Base-by-base conservation (phyloP, 1,140 invertebrate species). In the Chironomus striatipennis region DNA sequence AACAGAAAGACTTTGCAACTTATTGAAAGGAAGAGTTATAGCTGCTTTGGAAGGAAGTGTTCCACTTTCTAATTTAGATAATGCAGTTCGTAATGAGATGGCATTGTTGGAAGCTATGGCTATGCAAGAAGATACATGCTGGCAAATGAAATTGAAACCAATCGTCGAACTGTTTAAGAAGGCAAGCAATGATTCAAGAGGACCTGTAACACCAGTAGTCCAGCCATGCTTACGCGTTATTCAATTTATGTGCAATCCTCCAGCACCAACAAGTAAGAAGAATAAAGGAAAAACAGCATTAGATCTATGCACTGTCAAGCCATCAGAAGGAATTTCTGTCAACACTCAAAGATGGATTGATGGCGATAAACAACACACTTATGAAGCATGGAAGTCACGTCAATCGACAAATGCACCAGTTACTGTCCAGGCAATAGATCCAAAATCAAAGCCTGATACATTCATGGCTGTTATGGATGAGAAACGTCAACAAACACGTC, bases 51-150 rank as follows among this genome's bases (percentile, higher is more conserved):
- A 88, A 78, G 91, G 91, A 12, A 76, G 79, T 1, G 80, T 82
- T 74, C 81, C 81, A 80, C 82, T 78, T n/a, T 87, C 89, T 7
- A 92, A 93, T 79, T 80, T 93, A 78, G 91, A 92, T 79, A 85
- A 91, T 76, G 87, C 93, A 74, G 87, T 94, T 75, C 83, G 95
- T 64, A 91, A 95, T 80, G 94, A 96, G 83, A 95, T 99, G 80
- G 88, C 94, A 5, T 81, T 99, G 2, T 83, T 98, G 24, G 92
- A 94, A 0, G 91, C 91, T 1, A 86, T 97, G 8, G 88, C 98
- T 0, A 91, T 95, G 77, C 94, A 95, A 77, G 93, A 98, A 79
- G 96, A 98, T 78, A 89, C 91, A 0, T 98, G 96, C 81, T 98
- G 96, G 96, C 96, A 98, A 82, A 90, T 93, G 74, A 92, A 96